Evolutionary conservation across 2,113 vertebrate species (phyloP), one percentile per base, ranked within the genome.

Genomic region (Cyanistes caeruleus): DNA sequence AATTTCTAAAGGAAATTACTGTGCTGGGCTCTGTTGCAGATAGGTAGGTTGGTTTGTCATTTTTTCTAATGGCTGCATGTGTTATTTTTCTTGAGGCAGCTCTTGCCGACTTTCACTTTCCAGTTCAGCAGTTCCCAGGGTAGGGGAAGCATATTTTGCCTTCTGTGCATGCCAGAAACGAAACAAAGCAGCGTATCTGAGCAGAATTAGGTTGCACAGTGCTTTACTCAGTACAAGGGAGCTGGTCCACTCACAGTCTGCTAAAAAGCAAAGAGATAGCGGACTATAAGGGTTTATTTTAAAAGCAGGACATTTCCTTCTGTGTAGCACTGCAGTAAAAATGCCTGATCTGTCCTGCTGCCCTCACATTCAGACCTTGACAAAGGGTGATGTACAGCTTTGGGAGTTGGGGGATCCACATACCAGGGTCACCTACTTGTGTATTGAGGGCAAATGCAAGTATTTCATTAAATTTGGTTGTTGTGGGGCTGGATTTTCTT

Each of bases 61-160:
- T 86, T 90, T 75, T 73, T 77, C 63, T 88, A 15, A 70, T 77
- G 79, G 11, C 18, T 33, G 10, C 46, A 17, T 63, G 63, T 69
- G 33, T 64, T 84, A 0, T 90, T 96, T 93, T 55, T 67, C 83
- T 93, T 63, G 48, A 95, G 89, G 79, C 70, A 90, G 62, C 55
- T 80, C 25, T 83, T 92, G 58, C 58, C 0, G 0, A 58, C 67
- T 89, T 84, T 69, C 48, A 44, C 41, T 93, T 97, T 92, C 68
- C 76, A 86, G 75, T 69, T 95, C 51, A 80, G 83, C 60, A 81
- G 64, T 92, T 95, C 83, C 72, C 70, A 82, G 88, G 35, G 51
- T 17, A 87, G 35, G 25, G 62, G n/a, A 88, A 93, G 62, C 41
- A 17, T 52, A 53, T 83, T 94, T 91, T 96, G 94, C 46, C 67